Percentiles rank a stretch among this genome's conserved stretches.
These are phyloP conservation scores for Phania funesta DNA, from an alignment of 2,888 invertebrate species.

Conservation along the genomic window DNA sequence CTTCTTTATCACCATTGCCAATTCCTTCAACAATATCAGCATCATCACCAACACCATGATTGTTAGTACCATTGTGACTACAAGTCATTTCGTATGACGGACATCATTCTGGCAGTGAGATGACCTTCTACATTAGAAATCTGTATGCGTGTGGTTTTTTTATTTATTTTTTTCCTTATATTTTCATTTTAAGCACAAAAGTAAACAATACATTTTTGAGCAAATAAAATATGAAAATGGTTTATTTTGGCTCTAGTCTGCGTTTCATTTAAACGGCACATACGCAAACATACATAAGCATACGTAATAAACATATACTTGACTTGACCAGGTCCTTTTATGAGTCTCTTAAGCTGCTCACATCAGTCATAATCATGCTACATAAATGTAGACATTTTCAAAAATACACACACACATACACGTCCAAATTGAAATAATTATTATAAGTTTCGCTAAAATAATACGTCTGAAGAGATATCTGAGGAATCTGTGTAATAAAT, in stretches of 20 bases:
- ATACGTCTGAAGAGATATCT: constrained; percentile 50
- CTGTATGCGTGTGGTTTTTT: constrained; percentile 62
- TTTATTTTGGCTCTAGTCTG: constrained; percentile 46
- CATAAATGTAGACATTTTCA: too few species aligned
- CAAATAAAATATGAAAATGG: constrained; percentile 30
- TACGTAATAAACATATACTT: not conserved
- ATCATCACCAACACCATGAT: constrained; percentile 11
- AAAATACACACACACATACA: constrained; percentile 3
- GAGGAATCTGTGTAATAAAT: constrained; percentile 50
- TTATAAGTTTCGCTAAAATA: constrained; percentile 48
- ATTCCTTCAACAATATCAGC: not conserved
- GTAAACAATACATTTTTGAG: constrained; percentile 65
- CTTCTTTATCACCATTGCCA: constrained; percentile 46
- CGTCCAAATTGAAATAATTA: not conserved
- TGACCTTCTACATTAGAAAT: constrained; percentile 62
- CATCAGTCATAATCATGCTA: constrained; percentile 47
- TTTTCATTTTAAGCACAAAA: constrained; percentile 71
- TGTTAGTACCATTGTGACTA: constrained; percentile 34
- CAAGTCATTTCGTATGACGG: constrained; percentile 28
- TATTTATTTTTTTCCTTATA: constrained; percentile 58
- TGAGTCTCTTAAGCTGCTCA: constrained; percentile 46
- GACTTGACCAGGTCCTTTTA: constrained; percentile 24
- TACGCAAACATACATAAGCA: not conserved
- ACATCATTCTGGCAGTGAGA: constrained; percentile 30
- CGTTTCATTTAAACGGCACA: constrained; percentile 16